Conservation (phyloP, 2,797 vertebrate genomes). For the Limosa lapponica region DNA sequence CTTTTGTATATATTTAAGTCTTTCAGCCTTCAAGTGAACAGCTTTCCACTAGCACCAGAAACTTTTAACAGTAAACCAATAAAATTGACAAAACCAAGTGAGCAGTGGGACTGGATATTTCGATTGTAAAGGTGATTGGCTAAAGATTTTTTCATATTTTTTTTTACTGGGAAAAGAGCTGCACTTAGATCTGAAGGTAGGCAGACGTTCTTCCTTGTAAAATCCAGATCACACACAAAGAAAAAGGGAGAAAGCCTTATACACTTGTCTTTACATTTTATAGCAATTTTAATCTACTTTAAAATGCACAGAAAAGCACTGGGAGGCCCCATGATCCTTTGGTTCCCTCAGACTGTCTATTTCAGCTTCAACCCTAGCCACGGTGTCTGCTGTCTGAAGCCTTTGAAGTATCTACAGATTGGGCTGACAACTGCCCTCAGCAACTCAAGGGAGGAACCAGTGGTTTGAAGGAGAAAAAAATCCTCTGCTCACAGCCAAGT, state of each 20-base stretch:
- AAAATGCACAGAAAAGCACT: neutral
- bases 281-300: neutral
- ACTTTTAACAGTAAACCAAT: neutral
- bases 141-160: neutral
- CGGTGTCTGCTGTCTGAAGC: neutral
- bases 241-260: neutral
- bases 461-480: neutral
- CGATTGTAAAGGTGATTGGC: neutral
- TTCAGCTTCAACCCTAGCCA: neutral
- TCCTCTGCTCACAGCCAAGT: neutral
- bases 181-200: neutral
- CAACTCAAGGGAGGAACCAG: neutral
- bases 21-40: neutral
- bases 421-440: neutral
- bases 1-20: neutral
- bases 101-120: neutral
- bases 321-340: neutral
- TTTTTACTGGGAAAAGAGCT: neutral
- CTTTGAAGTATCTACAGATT: constrained; percentile 24
- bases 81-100: neutral
- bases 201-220: neutral
- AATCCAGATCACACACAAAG: neutral
- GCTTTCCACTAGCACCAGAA: neutral
- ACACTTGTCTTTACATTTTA: neutral
- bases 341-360: neutral